phyloP scores from a whole-genome alignment of 1,140 invertebrate genomes.

The Ips typographus region DNA sequence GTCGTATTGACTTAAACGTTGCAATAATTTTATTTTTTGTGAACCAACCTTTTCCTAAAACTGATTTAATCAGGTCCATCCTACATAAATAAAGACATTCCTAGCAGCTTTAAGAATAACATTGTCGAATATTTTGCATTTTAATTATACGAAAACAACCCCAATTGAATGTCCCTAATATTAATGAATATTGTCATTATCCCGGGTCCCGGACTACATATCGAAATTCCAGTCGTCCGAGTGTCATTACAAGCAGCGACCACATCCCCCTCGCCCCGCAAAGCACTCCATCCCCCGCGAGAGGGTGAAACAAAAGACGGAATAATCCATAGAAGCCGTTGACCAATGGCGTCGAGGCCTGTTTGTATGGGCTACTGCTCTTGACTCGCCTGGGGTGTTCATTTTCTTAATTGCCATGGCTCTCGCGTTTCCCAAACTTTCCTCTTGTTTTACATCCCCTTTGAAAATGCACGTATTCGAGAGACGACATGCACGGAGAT shows the following conservation, averaged over 20 bases:
- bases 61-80: too few species aligned
- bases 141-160: too few species aligned
- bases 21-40: too few species aligned
- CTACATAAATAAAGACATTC: too few species aligned
- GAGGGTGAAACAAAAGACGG: constrained; percentile 52
- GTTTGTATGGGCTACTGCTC: constrained; percentile 36
- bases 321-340: constrained; percentile 52
- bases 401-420: constrained; percentile 29
- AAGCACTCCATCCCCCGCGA: constrained; percentile 29
- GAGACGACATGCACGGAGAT: neutral
- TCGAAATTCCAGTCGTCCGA: constrained; percentile 46
- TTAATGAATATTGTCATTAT: neutral
- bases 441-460: too few species aligned
- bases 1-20: too few species aligned
- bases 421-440: neutral
- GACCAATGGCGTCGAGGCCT: constrained; percentile 48
- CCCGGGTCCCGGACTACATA: constrained; percentile 24
- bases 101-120: too few species aligned
- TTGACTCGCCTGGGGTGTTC: constrained; percentile 22
- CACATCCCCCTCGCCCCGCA: constrained; percentile 38
- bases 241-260: constrained; percentile 53
- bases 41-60: too few species aligned
- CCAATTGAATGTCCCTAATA: too few species aligned
- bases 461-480: neutral
- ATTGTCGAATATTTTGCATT: too few species aligned